Percentiles rank a stretch among this genome's conserved stretches.
Conservation (phyloP, 2,888 invertebrate species). For the Clitarchus hookeri region DNA sequence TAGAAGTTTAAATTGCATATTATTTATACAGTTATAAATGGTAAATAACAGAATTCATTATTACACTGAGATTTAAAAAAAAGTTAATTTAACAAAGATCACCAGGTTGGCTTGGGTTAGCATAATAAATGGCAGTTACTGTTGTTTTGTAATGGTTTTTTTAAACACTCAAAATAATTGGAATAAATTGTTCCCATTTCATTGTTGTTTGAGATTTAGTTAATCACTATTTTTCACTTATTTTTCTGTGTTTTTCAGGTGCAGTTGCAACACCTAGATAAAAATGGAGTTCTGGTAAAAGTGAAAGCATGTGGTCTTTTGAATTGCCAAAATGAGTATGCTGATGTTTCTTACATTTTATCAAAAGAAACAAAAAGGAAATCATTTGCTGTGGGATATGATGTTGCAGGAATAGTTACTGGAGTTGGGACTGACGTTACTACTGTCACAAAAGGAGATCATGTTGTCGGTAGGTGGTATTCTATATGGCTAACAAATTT, state of each 20-base stretch:
- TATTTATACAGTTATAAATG: too few relatives aligned
- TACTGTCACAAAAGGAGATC: constrained; percentile 52
- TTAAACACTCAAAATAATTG: too few relatives aligned
- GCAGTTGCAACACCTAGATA: constrained; percentile 40
- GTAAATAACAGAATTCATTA: too few relatives aligned
- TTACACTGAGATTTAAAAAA: too few relatives aligned
- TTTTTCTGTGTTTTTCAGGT: constrained; percentile 35
- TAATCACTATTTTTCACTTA: too few relatives aligned
- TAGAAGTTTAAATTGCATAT: too few relatives aligned
- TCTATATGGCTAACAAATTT: not conserved
- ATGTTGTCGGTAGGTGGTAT: constrained; percentile 52
- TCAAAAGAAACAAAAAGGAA: constrained; percentile 38
- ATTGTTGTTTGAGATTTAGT: too few relatives aligned
- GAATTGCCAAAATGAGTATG: constrained; percentile 36
- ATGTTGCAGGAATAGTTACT: constrained; percentile 53
- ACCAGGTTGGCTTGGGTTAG: too few relatives aligned
- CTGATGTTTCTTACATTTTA: constrained; percentile 37
- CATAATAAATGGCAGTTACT: too few relatives aligned
- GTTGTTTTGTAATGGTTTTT: too few relatives aligned
- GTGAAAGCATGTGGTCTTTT: constrained; percentile 54
- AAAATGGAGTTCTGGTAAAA: constrained; percentile 51
- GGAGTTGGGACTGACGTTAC: constrained; percentile 53
- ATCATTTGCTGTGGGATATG: constrained; percentile 51
- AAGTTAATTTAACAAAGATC: too few relatives aligned
- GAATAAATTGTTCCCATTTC: too few relatives aligned